These are phyloP conservation scores for Eulemur coronatus DNA, from an alignment of 2,797 vertebrate species.

Conservation along the genomic window DNA sequence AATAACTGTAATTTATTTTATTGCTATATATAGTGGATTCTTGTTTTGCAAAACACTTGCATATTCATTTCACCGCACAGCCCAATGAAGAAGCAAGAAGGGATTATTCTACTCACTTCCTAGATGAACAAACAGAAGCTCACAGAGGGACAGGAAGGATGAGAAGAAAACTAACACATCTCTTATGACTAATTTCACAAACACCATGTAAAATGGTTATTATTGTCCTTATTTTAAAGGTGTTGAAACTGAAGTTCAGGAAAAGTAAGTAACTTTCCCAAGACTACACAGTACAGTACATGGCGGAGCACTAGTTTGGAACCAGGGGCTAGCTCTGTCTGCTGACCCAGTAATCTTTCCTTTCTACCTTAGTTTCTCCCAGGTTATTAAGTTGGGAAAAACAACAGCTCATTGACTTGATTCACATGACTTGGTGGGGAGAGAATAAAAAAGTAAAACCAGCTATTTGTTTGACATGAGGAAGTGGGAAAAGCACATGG, in stretches of 20 bases:
- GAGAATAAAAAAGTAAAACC: neutral
- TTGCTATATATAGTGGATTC: neutral
- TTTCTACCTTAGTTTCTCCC: neutral
- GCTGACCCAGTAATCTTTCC: neutral
- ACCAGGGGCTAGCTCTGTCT: neutral
- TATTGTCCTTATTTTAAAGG: neutral
- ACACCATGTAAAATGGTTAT: neutral
- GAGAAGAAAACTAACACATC: neutral
- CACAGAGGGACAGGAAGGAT: neutral
- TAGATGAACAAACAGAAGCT: neutral
- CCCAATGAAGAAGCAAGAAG: neutral
- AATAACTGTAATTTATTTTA: neutral
- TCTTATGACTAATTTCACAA: neutral
- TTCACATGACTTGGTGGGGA: neutral
- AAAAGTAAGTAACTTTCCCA: neutral
- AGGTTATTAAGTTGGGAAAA: neutral
- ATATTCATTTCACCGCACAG: neutral
- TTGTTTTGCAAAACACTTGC: slow-evolving; percentile 10
- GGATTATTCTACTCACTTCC: neutral
- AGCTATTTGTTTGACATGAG: neutral
- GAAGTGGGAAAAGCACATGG: neutral
- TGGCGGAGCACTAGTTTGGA: fast-evolving
- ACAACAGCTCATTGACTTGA: neutral
- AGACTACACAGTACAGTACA: neutral
- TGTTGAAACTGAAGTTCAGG: neutral